phyloP scores from a whole-genome alignment of 2,797 vertebrate genomes.

The Lagorchestes hirsutus region DNA sequence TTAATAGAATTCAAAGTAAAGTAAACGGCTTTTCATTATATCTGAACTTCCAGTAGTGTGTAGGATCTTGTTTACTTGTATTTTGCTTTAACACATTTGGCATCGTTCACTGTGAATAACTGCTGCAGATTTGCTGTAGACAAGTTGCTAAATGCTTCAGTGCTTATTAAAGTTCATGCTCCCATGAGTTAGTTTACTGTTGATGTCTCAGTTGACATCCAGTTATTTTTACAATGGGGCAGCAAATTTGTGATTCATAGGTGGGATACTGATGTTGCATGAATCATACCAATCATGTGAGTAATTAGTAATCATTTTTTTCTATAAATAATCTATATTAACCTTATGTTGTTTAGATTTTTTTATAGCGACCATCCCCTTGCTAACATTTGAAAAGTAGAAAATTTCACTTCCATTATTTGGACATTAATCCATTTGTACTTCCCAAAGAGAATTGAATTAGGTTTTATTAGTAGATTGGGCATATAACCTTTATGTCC shows the following conservation, averaged over 20 bases:
- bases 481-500: conserved; percentile 85
- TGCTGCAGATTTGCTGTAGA: conserved; percentile 51
- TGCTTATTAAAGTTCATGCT: conserved; percentile 57
- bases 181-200: conserved; percentile 25
- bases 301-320: conserved; percentile 28
- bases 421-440: conserved; percentile 83
- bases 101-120: conserved; percentile 31
- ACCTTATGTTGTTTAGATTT: conserved; percentile 46
- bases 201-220: conserved; percentile 48
- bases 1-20: conserved; percentile 47
- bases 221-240: conserved; percentile 33
- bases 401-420: conserved; percentile 70
- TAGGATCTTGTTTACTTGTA: conserved; percentile 5
- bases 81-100: conserved; percentile 54
- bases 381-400: conserved; percentile 65
- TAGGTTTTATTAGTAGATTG: conserved; percentile 88
- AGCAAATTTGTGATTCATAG: conserved; percentile 21
- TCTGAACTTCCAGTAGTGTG: not conserved
- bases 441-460: conserved; percentile 85
- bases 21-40: conserved; percentile 26
- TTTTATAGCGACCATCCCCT: conserved; percentile 18
- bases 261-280: not conserved
- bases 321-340: conserved; percentile 10
- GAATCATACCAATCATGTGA: conserved; percentile 26
- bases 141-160: conserved; percentile 42